A percentile compares a stretch with the other conserved stretches of the same genome.
phyloP scores from a whole-genome alignment of 2,888 invertebrate genomes.

The Venustoraphidia nigricollis region DNA sequence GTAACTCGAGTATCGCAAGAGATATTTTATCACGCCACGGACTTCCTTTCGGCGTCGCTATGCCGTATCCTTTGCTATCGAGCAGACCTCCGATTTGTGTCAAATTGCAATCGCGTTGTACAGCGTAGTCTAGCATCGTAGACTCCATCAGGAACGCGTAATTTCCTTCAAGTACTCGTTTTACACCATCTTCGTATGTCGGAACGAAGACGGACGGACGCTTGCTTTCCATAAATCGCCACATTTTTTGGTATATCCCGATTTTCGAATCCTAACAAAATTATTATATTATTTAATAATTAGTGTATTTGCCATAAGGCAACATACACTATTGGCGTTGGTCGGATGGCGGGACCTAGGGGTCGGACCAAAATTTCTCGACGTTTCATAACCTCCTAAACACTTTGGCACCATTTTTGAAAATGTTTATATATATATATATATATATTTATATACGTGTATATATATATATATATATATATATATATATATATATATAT shows the following conservation, averaged over 20 bases:
- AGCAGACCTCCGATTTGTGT: constrained; percentile 90
- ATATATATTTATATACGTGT: too few relatives aligned
- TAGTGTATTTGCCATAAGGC: too few relatives aligned
- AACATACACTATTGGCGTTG: too few relatives aligned
- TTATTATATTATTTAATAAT: neutral
- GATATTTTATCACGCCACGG: constrained; percentile 97
- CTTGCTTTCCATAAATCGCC: constrained; percentile 80
- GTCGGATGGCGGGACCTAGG: too few relatives aligned
- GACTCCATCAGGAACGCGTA: constrained; percentile 99
- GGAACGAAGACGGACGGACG: constrained; percentile 72
- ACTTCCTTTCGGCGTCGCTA: constrained; percentile 89
- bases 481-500: too few relatives aligned
- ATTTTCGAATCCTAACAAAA: constrained; percentile 65
- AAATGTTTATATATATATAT: too few relatives aligned
- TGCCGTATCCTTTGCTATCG: constrained; percentile 80
- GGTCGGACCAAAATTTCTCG: too few relatives aligned
- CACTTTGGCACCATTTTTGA: too few relatives aligned
- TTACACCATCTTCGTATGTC: constrained; percentile 83
- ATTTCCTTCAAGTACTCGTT: constrained; percentile 70
- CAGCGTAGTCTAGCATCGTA: constrained; percentile 89
- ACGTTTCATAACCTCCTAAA: too few relatives aligned
- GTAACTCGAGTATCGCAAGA: constrained; percentile 82
- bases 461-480: too few relatives aligned
- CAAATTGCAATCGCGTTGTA: constrained; percentile 88
- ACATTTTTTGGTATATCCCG: constrained; percentile 86